Evolutionary conservation across 2,113 vertebrate species (phyloP).

Genomic region (Seriola dumerili): DNA sequence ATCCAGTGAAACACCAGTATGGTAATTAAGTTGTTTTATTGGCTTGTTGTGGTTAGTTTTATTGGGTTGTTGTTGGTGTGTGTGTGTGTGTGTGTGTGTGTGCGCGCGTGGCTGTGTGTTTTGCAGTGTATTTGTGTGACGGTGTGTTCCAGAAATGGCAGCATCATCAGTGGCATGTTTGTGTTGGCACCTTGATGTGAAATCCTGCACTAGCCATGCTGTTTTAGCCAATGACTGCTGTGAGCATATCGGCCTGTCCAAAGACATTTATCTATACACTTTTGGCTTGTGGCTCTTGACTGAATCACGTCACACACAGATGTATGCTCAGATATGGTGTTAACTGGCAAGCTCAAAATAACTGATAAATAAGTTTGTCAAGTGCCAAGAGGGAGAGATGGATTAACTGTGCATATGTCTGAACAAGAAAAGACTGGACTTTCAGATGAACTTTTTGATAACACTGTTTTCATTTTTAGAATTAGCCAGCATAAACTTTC

Average conservation of each 20-base stretch:
- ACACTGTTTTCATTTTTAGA: slow-evolving; percentile 7
- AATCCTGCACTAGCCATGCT: slow-evolving; percentile 44
- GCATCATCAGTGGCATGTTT: slow-evolving; percentile 68
- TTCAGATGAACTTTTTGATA: not conserved
- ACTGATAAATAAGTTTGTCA: slow-evolving; percentile 28
- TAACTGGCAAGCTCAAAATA: slow-evolving; percentile 46
- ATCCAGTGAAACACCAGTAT: not conserved
- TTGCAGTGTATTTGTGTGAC: slow-evolving; percentile 49
- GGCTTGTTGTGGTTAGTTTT: slow-evolving; percentile 48
- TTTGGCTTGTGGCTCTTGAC: not conserved
- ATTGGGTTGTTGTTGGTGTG: slow-evolving; percentile 37
- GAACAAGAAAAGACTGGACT: not conserved
- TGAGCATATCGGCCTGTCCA: not conserved
- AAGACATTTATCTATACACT: slow-evolving; percentile 26
- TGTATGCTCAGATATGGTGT: slow-evolving; percentile 12
- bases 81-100: slow-evolving; percentile 30
- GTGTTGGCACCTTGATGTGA: slow-evolving; percentile 71
- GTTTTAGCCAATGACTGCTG: slow-evolving; percentile 35
- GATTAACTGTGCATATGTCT: not conserved
- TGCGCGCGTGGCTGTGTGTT: slow-evolving; percentile 17
- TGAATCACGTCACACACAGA: slow-evolving; percentile 3
- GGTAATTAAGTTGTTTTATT: slow-evolving; percentile 46
- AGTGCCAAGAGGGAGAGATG: not conserved
- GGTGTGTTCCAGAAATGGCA: slow-evolving; percentile 73
- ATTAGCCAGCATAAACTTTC: not conserved